A percentile compares a stretch with the other conserved stretches of the same genome.
These are phyloP conservation scores for Lithobius niger DNA, from an alignment of 1,140 invertebrate species.

Conservation along the genomic window DNA sequence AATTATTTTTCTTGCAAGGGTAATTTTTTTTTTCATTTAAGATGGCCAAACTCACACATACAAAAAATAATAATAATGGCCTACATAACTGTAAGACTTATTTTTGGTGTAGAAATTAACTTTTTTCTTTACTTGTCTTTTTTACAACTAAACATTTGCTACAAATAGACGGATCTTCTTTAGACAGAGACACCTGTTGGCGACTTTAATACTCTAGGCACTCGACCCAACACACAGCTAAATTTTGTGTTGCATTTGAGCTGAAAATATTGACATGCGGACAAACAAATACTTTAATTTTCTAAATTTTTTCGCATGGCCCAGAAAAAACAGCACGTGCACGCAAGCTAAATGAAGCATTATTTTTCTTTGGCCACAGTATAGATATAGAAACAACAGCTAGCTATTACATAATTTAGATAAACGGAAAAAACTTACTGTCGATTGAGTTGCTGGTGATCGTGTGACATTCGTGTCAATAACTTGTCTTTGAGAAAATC, in stretches of 20 bases:
- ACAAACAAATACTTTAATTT: too few relatives aligned
- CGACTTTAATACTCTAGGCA: neutral
- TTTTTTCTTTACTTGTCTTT: neutral
- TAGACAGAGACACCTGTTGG: too few relatives aligned
- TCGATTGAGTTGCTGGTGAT: constrained; percentile 65
- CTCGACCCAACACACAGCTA: neutral
- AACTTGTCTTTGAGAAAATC: constrained; percentile 53
- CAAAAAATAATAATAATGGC: too few relatives aligned
- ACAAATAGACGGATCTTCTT: too few relatives aligned
- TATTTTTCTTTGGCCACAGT: neutral
- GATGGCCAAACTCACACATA: too few relatives aligned
- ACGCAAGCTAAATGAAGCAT: neutral
- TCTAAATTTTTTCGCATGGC: too few relatives aligned
- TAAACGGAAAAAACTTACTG: constrained; percentile 39
- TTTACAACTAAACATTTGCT: too few relatives aligned
- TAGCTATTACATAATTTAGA: neutral
- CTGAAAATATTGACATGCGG: neutral
- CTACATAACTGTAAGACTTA: neutral
- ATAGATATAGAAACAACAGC: neutral
- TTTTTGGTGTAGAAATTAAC: neutral
- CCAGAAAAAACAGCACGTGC: neutral
- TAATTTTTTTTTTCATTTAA: too few relatives aligned
- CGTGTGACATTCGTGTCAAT: constrained; percentile 52
- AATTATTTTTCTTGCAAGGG: too few relatives aligned
- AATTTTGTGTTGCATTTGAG: neutral